Evolutionary conservation across 2,113 vertebrate genomes (phyloP).

Genomic region (Sorex fumeus): DNA sequence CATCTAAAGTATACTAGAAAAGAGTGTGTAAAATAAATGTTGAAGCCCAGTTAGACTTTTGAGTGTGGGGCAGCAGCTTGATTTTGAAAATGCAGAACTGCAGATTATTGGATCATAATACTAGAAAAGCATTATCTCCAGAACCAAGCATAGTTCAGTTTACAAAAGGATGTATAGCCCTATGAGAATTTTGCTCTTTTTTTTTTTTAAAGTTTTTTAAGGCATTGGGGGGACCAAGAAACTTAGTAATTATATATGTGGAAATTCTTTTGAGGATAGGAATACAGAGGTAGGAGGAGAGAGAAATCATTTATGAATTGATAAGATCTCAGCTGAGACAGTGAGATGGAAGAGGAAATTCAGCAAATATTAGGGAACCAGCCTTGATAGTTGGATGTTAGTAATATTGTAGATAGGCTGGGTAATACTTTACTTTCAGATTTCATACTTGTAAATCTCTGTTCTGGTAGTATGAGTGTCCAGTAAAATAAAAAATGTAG

Average conservation of each 20-base stretch:
- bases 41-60: slow-evolving; percentile 17
- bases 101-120: too few species aligned
- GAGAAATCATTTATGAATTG: slow-evolving; percentile 21
- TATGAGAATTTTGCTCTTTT: slow-evolving; percentile 34
- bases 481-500: not conserved
- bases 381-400: not conserved
- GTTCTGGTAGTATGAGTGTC: slow-evolving; percentile 9
- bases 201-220: slow-evolving; percentile 11
- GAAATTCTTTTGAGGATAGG: slow-evolving; percentile 6
- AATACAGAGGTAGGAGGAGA: not conserved
- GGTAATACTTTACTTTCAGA: slow-evolving; percentile 29
- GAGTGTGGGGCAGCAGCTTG: slow-evolving; percentile 3
- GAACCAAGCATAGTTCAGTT: not conserved
- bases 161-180: not conserved
- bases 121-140: too few species aligned
- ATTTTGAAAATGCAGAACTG: not conserved
- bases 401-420: not conserved
- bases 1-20: slow-evolving; percentile 50
- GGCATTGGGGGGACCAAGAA: not conserved
- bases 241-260: slow-evolving; percentile 57
- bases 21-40: slow-evolving; percentile 7
- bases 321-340: not conserved
- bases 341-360: not conserved
- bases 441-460: slow-evolving; percentile 43
- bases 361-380: slow-evolving; percentile 22